These are phyloP conservation scores for Sesamia inferens DNA, from an alignment of 2,888 invertebrate species.

Conservation along the genomic window DNA sequence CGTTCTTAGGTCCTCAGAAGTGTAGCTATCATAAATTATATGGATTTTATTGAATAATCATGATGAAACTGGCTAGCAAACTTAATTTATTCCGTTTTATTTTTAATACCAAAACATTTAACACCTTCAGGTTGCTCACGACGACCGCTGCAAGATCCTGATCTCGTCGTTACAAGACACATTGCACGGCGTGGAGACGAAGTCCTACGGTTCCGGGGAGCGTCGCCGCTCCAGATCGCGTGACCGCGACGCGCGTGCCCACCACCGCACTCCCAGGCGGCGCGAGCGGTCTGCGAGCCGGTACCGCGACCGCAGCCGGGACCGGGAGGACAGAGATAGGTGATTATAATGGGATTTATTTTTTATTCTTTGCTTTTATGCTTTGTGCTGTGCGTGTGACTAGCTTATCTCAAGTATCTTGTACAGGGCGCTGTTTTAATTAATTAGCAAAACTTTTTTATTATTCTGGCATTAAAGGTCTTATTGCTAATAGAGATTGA, in stretches of 20 bases:
- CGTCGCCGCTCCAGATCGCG: constrained; percentile 87
- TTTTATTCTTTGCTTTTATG: constrained; percentile 1
- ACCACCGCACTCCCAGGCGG: constrained; percentile 83
- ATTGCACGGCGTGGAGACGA: constrained; percentile 98
- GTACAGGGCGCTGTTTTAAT: neutral
- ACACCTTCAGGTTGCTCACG: constrained; percentile 93
- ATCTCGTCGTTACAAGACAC: constrained; percentile 99
- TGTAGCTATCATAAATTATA: neutral
- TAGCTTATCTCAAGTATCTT: neutral
- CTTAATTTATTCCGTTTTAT: no score
- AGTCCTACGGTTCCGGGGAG: constrained; percentile 95
- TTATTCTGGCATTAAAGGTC: neutral
- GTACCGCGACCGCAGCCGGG: constrained; percentile 84
- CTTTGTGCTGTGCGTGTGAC: neutral
- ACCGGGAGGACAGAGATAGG: constrained; percentile 86
- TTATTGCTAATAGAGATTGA: neutral
- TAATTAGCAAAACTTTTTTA: neutral
- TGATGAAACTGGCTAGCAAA: neutral
- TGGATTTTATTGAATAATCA: neutral
- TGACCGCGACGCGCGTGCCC: constrained; percentile 77
- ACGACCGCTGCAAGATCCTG: constrained; percentile 99
- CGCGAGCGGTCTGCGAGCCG: constrained; percentile 83
- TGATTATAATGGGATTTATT: constrained; percentile 44
- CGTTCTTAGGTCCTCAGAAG: neutral
- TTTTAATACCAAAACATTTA: neutral